phyloP scores from a whole-genome alignment of 2,888 invertebrate genomes.

The Ornithoptera alexandrae region DNA sequence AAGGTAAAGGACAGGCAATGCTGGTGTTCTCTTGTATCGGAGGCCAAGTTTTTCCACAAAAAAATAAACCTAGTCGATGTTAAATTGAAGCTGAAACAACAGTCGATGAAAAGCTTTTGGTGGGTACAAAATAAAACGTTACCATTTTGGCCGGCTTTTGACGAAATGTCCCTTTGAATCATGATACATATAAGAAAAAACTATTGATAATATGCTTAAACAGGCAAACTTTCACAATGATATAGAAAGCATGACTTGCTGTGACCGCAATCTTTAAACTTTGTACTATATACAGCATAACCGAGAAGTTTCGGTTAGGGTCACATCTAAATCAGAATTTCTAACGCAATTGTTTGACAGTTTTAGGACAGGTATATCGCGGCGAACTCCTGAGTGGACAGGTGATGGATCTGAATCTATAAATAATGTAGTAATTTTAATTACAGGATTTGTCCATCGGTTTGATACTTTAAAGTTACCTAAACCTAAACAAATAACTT shows the following conservation, averaged over 20 bases:
- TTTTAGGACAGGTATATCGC: conserved; percentile 22
- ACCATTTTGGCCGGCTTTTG: background rate
- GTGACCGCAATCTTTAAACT: conserved; percentile 11
- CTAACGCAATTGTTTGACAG: conserved; percentile 23
- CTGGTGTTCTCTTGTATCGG: too few species aligned
- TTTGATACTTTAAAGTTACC: background rate
- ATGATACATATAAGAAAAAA: background rate
- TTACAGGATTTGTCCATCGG: background rate
- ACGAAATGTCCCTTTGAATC: too few species aligned
- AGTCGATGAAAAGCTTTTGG: too few species aligned
- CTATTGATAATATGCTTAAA: background rate
- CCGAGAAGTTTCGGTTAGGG: conserved; percentile 17
- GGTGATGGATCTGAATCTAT: conserved; percentile 17
- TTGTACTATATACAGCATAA: conserved; percentile 13
- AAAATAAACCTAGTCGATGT: too few species aligned
- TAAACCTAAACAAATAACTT: background rate
- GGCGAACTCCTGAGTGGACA: conserved; percentile 2
- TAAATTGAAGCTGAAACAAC: too few species aligned
- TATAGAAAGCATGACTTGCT: background rate
- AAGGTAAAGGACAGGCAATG: too few species aligned
- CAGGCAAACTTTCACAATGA: background rate
- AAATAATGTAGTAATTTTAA: conserved; percentile 3
- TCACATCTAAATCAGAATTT: conserved; percentile 25
- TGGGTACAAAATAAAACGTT: too few species aligned
- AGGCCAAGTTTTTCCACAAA: too few species aligned